Conservation (phyloP, 2,888 invertebrate species). For the Drosophila quinaria region DNA sequence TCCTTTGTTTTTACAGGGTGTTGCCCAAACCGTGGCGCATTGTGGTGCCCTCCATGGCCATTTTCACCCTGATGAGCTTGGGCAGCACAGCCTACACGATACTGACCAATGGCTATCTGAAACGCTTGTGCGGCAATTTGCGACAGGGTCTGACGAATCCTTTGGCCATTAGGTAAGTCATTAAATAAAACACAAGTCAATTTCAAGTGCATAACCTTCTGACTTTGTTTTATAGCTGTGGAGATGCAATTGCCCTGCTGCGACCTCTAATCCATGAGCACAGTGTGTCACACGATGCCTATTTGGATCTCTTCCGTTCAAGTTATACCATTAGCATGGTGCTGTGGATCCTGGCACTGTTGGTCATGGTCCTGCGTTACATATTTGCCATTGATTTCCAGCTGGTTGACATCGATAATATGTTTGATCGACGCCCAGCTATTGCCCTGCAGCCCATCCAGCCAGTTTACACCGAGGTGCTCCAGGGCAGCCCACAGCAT, state of each 20-base stretch:
- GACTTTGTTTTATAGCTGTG: constrained; percentile 62
- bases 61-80: constrained; percentile 81
- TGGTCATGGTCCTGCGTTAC: constrained; percentile 81
- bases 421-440: constrained; percentile 55
- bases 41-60: constrained; percentile 81
- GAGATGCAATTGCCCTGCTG: constrained; percentile 79
- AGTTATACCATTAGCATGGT: constrained; percentile 75
- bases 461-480: constrained; percentile 64
- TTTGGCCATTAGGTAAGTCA: constrained; percentile 65
- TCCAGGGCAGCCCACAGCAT: constrained; percentile 64
- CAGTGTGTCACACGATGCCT: constrained; percentile 71
- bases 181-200: neutral
- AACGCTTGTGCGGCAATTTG: constrained; percentile 72
- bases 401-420: constrained; percentile 77
- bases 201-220: neutral
- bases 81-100: constrained; percentile 72
- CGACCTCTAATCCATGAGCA: constrained; percentile 78
- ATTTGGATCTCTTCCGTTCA: constrained; percentile 73
- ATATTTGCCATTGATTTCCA: constrained; percentile 82
- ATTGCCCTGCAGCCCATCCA: constrained; percentile 29
- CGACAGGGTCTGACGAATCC: constrained; percentile 74
- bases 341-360: constrained; percentile 77
- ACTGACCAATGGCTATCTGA: constrained; percentile 74
- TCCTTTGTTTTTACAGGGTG: constrained; percentile 64
- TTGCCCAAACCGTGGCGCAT: constrained; percentile 85